Evolutionary conservation across 2,113 vertebrate genomes (phyloP).

Genomic region (Pleuronectes platessa): DNA sequence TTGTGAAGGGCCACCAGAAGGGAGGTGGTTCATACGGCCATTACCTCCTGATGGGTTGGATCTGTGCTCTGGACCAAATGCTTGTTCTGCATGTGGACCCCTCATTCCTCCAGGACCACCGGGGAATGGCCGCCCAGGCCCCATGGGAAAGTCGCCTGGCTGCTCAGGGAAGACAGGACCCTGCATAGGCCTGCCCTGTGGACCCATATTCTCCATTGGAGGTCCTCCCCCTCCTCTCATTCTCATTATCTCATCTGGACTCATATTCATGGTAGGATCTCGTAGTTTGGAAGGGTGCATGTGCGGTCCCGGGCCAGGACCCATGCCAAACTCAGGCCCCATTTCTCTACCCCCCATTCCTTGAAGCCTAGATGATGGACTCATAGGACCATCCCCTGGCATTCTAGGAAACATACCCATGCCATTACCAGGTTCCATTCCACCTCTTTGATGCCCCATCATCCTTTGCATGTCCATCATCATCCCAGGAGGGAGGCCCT

Average conservation of each 20-base stretch:
- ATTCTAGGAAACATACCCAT: slow-evolving; percentile 93
- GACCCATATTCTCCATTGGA: slow-evolving; percentile 89
- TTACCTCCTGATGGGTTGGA: slow-evolving; percentile 85
- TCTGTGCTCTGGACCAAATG: slow-evolving; percentile 94
- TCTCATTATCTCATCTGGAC: slow-evolving; percentile 94
- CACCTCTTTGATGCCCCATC: slow-evolving; percentile 91
- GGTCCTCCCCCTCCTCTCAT: slow-evolving; percentile 84
- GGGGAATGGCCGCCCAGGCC: slow-evolving; percentile 91
- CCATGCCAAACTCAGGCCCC: slow-evolving; percentile 88
- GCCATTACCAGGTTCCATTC: slow-evolving; percentile 91
- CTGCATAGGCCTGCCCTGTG: slow-evolving; percentile 91
- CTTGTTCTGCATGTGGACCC: slow-evolving; percentile 90
- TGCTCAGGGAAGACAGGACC: slow-evolving; percentile 89
- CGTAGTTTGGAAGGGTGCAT: slow-evolving; percentile 93
- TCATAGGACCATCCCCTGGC: slow-evolving; percentile 94
- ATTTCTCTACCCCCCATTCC: slow-evolving; percentile 93
- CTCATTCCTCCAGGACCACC: slow-evolving; percentile 89
- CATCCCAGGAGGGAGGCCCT: slow-evolving; percentile 91
- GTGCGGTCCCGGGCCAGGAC: slow-evolving; percentile 89
- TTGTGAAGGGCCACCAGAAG: slow-evolving; percentile 82
- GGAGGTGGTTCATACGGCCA: slow-evolving; percentile 95
- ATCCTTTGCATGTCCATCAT: slow-evolving; percentile 95
- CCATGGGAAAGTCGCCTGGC: slow-evolving; percentile 93
- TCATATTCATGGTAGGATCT: slow-evolving; percentile 87
- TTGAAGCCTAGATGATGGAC: slow-evolving; percentile 93